These are phyloP conservation scores for Drosophila pseudoananassae DNA, from an alignment of 1,140 invertebrate genomes.

Conservation along the genomic window DNA sequence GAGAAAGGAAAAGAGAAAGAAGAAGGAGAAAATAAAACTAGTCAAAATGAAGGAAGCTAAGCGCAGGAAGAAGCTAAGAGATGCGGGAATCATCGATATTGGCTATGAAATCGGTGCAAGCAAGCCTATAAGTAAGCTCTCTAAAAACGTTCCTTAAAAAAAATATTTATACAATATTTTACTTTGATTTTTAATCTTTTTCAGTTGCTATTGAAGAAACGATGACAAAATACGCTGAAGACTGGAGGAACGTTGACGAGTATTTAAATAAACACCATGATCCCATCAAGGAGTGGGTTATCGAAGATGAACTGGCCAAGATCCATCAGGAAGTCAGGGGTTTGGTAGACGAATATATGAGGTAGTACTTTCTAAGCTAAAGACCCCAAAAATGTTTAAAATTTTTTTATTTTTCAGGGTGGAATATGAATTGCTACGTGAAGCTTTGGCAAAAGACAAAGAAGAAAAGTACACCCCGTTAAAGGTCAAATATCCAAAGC, in stretches of 20 bases:
- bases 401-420: conserved; percentile 51
- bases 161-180: background rate
- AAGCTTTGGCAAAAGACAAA: conserved; percentile 84
- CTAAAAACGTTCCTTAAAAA: background rate
- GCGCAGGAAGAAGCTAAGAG: conserved; percentile 68
- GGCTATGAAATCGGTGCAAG: conserved; percentile 49
- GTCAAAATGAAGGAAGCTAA: conserved; percentile 73
- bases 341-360: conserved; percentile 86
- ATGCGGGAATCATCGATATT: conserved; percentile 77
- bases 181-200: background rate
- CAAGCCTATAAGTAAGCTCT: conserved; percentile 58
- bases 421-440: conserved; percentile 85
- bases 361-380: conserved; percentile 40
- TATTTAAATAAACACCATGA: conserved; percentile 84
- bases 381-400: background rate
- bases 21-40: conserved; percentile 60
- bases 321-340: conserved; percentile 85
- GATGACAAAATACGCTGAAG: conserved; percentile 82
- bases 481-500: conserved; percentile 72
- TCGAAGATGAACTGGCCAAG: conserved; percentile 85
- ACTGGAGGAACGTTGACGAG: conserved; percentile 85
- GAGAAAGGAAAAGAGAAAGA: conserved; percentile 51
- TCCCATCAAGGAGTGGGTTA: conserved; percentile 85
- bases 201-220: conserved; percentile 68
- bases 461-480: conserved; percentile 74